A percentile compares a stretch with the other conserved stretches of the same genome.
These are phyloP conservation scores for Drosophila tsacasi DNA, from an alignment of 1,140 invertebrate genomes.

Conservation along the genomic window DNA sequence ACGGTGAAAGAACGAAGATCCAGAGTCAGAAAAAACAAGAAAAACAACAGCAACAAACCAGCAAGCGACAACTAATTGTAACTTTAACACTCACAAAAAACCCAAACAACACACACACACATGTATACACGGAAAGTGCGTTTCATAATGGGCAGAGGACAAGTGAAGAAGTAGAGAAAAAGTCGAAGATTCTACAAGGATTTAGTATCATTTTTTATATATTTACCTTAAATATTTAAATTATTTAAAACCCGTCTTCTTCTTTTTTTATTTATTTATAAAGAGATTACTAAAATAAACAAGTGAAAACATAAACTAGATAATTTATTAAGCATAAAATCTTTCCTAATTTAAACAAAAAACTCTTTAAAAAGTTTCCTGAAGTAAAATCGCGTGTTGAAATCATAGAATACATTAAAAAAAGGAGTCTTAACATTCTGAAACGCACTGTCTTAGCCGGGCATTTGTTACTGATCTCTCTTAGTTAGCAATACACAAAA, in stretches of 20 bases:
- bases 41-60: slow-evolving; percentile 3
- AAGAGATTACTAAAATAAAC: not conserved
- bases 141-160: slow-evolving; percentile 11
- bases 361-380: not conserved
- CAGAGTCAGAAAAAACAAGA: not conserved
- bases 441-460: slow-evolving; percentile 43
- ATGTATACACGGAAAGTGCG: slow-evolving; percentile 44
- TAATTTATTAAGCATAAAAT: not conserved
- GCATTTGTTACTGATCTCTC: slow-evolving; percentile 53
- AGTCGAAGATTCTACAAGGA: not conserved
- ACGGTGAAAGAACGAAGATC: slow-evolving; percentile 21
- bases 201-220: not conserved
- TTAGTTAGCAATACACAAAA: slow-evolving; percentile 41
- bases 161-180: not conserved
- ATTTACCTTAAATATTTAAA: not conserved
- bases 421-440: not conserved
- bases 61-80: slow-evolving; percentile 41
- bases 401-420: not conserved
- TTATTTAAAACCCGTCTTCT: not conserved
- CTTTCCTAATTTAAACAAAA: not conserved
- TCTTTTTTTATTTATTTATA: not conserved
- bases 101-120: slow-evolving; percentile 28
- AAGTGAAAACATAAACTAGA: not conserved
- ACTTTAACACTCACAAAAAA: slow-evolving; percentile 40
- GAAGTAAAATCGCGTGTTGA: not conserved